phyloP scores from a whole-genome alignment of 2,113 vertebrate genomes.

The Mobula hypostoma region DNA sequence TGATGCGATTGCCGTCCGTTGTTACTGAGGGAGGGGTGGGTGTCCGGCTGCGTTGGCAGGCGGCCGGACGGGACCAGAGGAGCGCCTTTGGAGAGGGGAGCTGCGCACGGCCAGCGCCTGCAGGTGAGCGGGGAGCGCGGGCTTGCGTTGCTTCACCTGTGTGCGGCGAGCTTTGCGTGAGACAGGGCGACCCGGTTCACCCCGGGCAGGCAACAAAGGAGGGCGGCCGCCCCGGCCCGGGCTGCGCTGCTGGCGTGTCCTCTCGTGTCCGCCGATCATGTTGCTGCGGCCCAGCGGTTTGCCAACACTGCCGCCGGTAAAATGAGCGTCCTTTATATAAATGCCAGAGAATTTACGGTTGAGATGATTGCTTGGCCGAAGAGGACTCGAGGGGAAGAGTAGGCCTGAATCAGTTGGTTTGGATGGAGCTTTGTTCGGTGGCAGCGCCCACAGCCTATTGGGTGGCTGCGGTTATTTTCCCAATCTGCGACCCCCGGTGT shows the following conservation, averaged over 20 bases:
- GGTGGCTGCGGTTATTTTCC: no score
- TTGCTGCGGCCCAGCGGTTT: no score
- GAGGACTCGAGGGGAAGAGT: not conserved
- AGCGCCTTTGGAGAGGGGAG: no score
- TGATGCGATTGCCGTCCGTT: not conserved
- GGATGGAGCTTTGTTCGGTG: slow-evolving; percentile 16
- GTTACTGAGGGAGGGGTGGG: not conserved
- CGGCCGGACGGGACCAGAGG: no score
- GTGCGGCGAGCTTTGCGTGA: not conserved
- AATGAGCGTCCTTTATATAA: not conserved
- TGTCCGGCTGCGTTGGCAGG: no score
- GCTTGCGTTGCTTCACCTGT: no score
- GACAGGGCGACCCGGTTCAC: not conserved
- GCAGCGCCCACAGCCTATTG: not conserved
- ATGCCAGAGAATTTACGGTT: not conserved
- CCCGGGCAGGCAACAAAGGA: slow-evolving; percentile 28
- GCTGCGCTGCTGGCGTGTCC: not conserved
- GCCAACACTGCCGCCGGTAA: not conserved
- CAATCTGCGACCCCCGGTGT: not conserved
- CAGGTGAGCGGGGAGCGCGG: no score
- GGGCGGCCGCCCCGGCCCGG: not conserved
- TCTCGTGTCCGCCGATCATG: not conserved
- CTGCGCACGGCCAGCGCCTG: no score
- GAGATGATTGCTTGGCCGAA: not conserved
- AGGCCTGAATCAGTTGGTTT: not conserved